phyloP scores from a whole-genome alignment of 2,113 vertebrate genomes.

The Scortum barcoo region DNA sequence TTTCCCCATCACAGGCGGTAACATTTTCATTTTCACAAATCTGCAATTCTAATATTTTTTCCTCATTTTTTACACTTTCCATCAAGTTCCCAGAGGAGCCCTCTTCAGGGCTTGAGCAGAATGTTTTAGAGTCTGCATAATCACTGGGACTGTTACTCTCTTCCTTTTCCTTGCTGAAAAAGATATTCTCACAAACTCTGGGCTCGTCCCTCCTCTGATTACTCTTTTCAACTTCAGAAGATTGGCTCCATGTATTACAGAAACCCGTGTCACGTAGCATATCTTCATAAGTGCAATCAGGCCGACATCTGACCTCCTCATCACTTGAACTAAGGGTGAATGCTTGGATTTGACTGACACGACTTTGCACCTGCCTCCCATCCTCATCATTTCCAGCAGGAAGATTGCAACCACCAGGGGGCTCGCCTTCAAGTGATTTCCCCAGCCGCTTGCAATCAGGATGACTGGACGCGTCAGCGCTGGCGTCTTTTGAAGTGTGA shows the following conservation, averaged over 20 bases:
- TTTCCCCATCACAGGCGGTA: constrained; percentile 46
- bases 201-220: constrained; percentile 42
- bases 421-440: constrained; percentile 57
- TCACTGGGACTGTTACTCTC: constrained; percentile 34
- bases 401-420: constrained; percentile 22
- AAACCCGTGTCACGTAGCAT: neutral
- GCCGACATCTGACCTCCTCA: constrained; percentile 50
- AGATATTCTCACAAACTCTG: constrained; percentile 43
- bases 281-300: constrained; percentile 50
- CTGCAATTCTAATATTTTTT: constrained; percentile 52
- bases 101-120: constrained; percentile 27
- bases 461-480: constrained; percentile 44
- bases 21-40: constrained; percentile 51
- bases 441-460: constrained; percentile 50
- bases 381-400: constrained; percentile 38
- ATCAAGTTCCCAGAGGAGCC: constrained; percentile 34
- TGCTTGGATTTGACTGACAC: constrained; percentile 41
- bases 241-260: constrained; percentile 35
- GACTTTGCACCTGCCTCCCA: constrained; percentile 43
- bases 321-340: constrained; percentile 28
- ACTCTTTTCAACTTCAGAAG: constrained; percentile 40
- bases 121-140: constrained; percentile 52
- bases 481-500: constrained; percentile 36
- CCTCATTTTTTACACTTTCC: constrained; percentile 30
- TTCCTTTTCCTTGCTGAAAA: constrained; percentile 29